Base-by-base conservation (phyloP, 30 jellyfish, hydroid and myxozoan genomes). In the Euphysa ruthae region DNA sequence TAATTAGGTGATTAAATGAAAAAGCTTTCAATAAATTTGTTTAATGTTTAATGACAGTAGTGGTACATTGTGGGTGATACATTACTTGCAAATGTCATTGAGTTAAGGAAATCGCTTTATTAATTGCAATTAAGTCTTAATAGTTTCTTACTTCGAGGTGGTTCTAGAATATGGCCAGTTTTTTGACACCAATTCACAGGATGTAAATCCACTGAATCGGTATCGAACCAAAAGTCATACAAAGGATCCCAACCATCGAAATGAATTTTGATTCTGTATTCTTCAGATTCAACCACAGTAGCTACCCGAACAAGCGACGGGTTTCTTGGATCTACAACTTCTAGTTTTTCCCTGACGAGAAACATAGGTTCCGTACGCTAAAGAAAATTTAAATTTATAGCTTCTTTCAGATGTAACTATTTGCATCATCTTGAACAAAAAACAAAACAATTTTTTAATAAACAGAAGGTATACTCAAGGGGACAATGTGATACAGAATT, bases 241-340 rank as follows among this genome's bases (percentile, higher is more conserved):
- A 89, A 14, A 20, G 55, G 30, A 34, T 72, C 85, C 98, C 98
- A 89, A 13, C 98, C 98, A 65, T 89, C 98, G 44, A 89, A 89
- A 71, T 89, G 98, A 50, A 89, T 75, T 78, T 80, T 74, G 35
- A 89, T 46, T 20, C 92, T 82, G 58, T 54, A 74, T 4, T 89
- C 94, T 28, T 89, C 98, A 34, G 73, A 70, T 3, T 32, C 23
- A 12, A 78, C 32, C 31, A 89, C 60, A 13, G 95, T 80, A 22
- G 90, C 94, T 5, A 89, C 93, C 16, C 98, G 85, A 4, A 63
- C 93, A 10, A 89, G 73, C 7, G 98, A 73, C 0, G 98, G 93
- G 58, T 89, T 89, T 26, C 98, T 69, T n/a, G 98, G 98, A 60
- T 89, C 98, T n/a, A 89, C 82, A 30, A 81, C 94, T 64, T 89